These are phyloP conservation scores for Galago senegalensis DNA, from an alignment of 2,797 vertebrate genomes.

Conservation along the genomic window DNA sequence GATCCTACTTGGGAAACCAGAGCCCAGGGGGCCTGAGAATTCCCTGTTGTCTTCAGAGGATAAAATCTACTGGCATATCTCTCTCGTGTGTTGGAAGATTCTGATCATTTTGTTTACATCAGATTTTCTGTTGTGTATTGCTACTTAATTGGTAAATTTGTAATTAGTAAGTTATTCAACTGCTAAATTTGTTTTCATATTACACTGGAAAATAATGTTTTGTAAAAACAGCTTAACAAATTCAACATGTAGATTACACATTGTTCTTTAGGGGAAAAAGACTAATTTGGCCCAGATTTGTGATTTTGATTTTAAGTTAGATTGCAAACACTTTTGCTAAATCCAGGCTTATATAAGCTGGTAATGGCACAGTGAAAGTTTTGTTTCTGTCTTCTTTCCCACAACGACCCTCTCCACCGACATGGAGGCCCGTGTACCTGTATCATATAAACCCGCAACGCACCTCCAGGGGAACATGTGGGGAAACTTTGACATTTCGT, in stretches of 20 bases:
- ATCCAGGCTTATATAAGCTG: background rate
- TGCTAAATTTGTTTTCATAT: slow-evolving; percentile 12
- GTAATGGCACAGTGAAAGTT: background rate
- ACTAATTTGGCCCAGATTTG: background rate
- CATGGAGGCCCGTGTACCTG: background rate
- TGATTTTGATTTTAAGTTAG: slow-evolving; percentile 37
- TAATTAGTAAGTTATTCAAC: slow-evolving; percentile 7
- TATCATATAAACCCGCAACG: background rate
- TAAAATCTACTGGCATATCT: background rate
- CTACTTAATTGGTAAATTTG: background rate
- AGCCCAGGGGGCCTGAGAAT: background rate
- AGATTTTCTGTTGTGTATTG: slow-evolving; percentile 1
- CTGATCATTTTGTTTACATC: background rate
- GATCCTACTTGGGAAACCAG: background rate
- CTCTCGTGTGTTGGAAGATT: background rate
- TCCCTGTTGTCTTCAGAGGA: background rate
- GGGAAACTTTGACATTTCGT: background rate
- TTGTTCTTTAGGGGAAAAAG: background rate
- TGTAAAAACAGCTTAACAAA: background rate
- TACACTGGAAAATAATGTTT: background rate
- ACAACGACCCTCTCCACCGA: accelerated
- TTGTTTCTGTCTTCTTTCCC: background rate
- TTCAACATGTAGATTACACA: background rate
- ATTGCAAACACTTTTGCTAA: background rate
- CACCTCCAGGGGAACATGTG: background rate